Conservation (phyloP, 64 coral and sea anemone species). For the Montipora capricornis region DNA sequence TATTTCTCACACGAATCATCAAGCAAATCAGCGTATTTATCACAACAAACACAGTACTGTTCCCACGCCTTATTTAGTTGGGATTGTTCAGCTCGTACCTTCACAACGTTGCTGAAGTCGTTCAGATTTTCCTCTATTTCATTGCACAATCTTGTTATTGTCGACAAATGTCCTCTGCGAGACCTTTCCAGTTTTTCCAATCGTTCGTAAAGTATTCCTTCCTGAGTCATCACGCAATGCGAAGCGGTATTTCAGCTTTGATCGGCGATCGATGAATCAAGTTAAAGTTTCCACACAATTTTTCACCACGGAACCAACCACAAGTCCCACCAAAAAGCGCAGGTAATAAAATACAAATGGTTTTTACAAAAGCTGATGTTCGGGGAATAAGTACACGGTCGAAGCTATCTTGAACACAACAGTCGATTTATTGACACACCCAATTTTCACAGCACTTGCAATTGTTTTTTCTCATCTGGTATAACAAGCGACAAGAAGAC, state of each 20-base stretch:
- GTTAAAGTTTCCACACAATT: background rate
- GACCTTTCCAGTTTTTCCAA: conserved; percentile 19
- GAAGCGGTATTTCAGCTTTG: too few species aligned
- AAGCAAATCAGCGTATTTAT: background rate
- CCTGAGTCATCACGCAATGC: too few species aligned
- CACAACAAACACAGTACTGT: background rate
- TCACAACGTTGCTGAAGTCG: background rate
- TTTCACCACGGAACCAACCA: too few species aligned
- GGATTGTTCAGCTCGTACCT: background rate
- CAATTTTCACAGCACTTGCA: too few species aligned
- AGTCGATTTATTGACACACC: too few species aligned
- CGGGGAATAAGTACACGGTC: too few species aligned
- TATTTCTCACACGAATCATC: too few species aligned
- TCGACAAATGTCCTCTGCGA: background rate
- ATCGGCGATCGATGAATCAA: background rate
- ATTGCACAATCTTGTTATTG: background rate
- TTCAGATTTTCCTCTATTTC: background rate
- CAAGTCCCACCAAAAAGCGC: too few species aligned
- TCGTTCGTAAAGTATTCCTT: background rate
- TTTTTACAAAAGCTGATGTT: too few species aligned
- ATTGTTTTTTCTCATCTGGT: too few species aligned
- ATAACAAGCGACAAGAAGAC: too few species aligned
- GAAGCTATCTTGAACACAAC: too few species aligned
- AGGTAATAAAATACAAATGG: background rate
- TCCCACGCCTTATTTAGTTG: background rate